Evolutionary conservation across 2,797 vertebrate genomes (phyloP).

Genomic region (Malurus leucopterus): DNA sequence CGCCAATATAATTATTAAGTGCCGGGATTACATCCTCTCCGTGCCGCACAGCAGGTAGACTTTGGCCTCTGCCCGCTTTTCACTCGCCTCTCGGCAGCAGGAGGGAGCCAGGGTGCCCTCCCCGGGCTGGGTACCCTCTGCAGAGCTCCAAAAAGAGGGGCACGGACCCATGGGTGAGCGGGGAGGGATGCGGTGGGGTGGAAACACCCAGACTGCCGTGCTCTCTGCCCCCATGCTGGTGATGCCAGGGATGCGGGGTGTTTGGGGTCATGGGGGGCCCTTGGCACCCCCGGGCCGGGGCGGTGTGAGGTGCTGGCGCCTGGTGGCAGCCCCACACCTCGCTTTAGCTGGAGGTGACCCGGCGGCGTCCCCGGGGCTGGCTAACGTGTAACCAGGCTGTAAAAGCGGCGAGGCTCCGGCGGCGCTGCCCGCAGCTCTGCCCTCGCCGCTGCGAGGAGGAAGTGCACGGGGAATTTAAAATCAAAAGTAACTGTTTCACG

Average conservation of each 20-base stretch:
- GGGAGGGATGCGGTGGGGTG: fast-evolving
- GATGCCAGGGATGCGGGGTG: fast-evolving
- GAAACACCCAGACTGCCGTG: neutral
- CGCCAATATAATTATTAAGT: slow-evolving; percentile 8
- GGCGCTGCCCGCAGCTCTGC: neutral
- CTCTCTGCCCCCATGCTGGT: fast-evolving
- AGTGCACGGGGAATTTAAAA: neutral
- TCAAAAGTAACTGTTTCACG: neutral
- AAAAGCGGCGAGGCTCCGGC: neutral
- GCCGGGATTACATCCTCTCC: neutral
- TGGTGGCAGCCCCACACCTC: neutral
- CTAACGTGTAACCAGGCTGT: neutral
- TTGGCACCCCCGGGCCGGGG: fast-evolving
- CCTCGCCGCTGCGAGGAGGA: neutral
- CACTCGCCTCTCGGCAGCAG: neutral
- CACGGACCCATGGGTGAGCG: fast-evolving
- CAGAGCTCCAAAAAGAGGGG: fast-evolving
- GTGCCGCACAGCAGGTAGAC: neutral
- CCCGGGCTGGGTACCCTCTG: fast-evolving
- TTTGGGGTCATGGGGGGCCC: fast-evolving
- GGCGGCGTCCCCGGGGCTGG: fast-evolving
- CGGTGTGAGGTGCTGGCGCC: fast-evolving
- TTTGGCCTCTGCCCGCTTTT: slow-evolving; percentile 15
- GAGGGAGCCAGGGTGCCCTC: neutral
- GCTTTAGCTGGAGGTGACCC: neutral